Conservation (phyloP, 2,797 vertebrate genomes). For the Betta splendens region DNA sequence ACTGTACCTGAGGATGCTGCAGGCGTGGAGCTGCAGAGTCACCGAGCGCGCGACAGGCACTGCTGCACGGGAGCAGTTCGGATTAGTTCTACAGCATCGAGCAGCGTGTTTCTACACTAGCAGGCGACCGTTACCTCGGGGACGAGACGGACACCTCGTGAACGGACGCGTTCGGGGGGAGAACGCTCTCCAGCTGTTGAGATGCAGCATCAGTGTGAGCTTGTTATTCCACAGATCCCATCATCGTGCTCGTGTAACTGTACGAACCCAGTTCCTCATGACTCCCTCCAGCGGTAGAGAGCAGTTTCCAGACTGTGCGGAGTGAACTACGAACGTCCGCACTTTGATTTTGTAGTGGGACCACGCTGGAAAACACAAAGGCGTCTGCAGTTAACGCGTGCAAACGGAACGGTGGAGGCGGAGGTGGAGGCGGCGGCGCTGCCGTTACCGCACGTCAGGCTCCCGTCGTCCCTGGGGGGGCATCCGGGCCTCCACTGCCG, state of each 20-base stretch:
- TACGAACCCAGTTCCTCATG: slow-evolving; percentile 75
- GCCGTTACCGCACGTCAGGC: slow-evolving; percentile 75
- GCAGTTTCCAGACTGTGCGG: slow-evolving; percentile 15
- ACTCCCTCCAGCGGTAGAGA: slow-evolving; percentile 29
- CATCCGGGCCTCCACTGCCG: slow-evolving; percentile 66
- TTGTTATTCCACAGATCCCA: no score
- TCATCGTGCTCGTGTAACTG: no score
- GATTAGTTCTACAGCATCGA: no score
- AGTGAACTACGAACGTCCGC: slow-evolving; percentile 23
- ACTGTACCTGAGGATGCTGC: slow-evolving; percentile 61
- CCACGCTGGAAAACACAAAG: slow-evolving; percentile 71
- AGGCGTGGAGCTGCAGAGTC: slow-evolving; percentile 13
- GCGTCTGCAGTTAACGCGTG: no score
- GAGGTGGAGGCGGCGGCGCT: background rate
- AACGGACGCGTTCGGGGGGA: slow-evolving; percentile 56
- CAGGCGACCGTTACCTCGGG: slow-evolving; percentile 54
- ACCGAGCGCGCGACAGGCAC: slow-evolving; percentile 29
- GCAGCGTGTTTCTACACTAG: no score
- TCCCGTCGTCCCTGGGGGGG: slow-evolving; percentile 22
- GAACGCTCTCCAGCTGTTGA: slow-evolving; percentile 66
- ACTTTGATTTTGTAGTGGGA: slow-evolving; percentile 71
- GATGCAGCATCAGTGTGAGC: slow-evolving; percentile 11
- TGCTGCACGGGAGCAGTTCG: slow-evolving; percentile 60
- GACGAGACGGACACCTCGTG: slow-evolving; percentile 50
- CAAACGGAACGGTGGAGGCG: no score